Base-by-base conservation (phyloP, 2,888 invertebrate genomes). In the Tigriopus californicus region DNA sequence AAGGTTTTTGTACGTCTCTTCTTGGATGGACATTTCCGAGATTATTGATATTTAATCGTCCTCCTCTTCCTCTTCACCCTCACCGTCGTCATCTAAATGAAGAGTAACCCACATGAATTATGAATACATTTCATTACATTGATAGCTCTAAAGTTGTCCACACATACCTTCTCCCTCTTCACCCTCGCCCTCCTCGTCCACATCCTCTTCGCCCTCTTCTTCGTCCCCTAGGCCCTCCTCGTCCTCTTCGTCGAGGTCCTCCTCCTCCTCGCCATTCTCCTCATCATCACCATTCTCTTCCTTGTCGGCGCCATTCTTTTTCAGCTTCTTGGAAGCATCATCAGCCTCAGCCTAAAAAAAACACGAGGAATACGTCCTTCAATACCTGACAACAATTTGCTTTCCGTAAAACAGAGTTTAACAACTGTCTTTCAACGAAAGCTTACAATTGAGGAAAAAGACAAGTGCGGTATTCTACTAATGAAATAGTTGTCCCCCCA, bases 301-400 rank as follows among this genome's bases (percentile, higher is more conserved):
- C 33, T 52, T 52, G 25, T 24, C 22, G 10, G 15, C 15, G 62
- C 82, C 83, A 67, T 83, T 83, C 74, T 82, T 83, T 75, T 81
- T 82, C 73, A 80, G 80, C 74, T 83, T 83, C 75, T 84, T 84
- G 65, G n/a, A 15, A 18, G 79, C 78, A 62, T 83, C 83, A 61
- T 82, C 80, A 64, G 75, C 75, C 74, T 83, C 83, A 65, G 83
- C 83, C 82, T 83, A 70, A 55, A 67, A 66, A 64, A 46, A 61
- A 62, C n/a, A n/a, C n/a, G 13, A 42, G 57, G 25, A n/a, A 42
- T 10, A 13, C 57, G 33, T 6, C 18, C 46, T 8, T 44, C 4
- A 57, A 10, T 22, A 44, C 18, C 44, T 44, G 15, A 41, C 41
- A 13, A 13, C 11, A 13, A 13, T 13, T 44, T 44, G n/a, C 44